Conservation (phyloP, 2,797 vertebrate species). For the Lepilemur septentrionalis region DNA sequence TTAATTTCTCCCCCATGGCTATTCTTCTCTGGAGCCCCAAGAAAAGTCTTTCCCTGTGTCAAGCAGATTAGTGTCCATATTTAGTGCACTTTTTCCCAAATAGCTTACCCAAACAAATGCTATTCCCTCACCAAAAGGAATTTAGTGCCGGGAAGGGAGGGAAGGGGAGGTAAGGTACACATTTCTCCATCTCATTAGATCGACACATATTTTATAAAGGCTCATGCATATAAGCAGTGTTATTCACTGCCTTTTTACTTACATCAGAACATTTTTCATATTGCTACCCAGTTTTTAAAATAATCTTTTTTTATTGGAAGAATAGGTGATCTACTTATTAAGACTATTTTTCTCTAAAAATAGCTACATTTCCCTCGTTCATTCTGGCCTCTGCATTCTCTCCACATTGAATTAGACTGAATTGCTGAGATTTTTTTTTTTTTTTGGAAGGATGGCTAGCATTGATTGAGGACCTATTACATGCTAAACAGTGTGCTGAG, state of each 20-base stretch:
- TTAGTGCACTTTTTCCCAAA: background rate
- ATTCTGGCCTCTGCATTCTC: background rate
- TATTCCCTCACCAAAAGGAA: background rate
- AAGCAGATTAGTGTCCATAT: background rate
- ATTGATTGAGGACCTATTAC: background rate
- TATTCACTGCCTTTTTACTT: background rate
- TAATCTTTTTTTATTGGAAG: constrained; percentile 17
- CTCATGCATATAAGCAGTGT: background rate
- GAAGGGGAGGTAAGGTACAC: background rate
- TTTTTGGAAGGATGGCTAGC: background rate
- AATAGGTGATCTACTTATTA: constrained; percentile 47
- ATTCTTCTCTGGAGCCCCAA: background rate
- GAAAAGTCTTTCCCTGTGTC: background rate
- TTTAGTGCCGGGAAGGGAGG: background rate
- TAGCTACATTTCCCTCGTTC: background rate
- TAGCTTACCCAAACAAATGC: background rate
- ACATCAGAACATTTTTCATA: background rate
- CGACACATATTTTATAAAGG: background rate
- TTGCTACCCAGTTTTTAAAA: background rate
- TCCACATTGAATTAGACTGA: background rate
- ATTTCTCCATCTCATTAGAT: background rate
- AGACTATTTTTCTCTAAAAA: constrained; percentile 48
- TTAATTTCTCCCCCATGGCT: background rate
- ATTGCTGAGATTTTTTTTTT: background rate
- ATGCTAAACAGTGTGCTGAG: background rate